Base-by-base conservation (phyloP, 2,113 vertebrate species). In the Phasianus colchicus region DNA sequence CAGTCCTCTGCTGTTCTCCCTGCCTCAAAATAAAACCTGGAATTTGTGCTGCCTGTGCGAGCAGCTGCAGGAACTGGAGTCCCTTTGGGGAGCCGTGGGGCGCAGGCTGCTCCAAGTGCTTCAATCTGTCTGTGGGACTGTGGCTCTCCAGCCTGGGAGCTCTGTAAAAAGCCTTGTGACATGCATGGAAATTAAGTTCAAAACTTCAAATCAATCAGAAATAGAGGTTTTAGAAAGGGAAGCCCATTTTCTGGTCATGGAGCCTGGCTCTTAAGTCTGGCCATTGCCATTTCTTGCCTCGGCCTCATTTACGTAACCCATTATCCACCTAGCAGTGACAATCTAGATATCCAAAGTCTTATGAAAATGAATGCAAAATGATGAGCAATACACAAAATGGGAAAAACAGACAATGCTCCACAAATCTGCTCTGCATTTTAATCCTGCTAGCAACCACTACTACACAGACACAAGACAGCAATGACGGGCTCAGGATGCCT, bases 41-140 rank as follows among this genome's bases (percentile, higher is more conserved):
- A 52, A 52, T 61, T 48, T 19, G 13, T 36, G 30, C 20, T 30
- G 18, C 32, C 9, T 29, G 24, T 0, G 3, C 2, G 7, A 54
- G 82, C 27, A 75, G 42, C 54, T 48, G 55, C 5, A 52, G 65
- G 4, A 11, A 20, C 1, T 4, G 40, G 45, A n/a, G 0, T 4
- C 13, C 61, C 65, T 57, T 73, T 13, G 27, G 13, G 36, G 13
- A 60, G 34, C 38, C 5, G 48, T 45, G 52, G 0, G 0, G 11
- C 1, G 10, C 36, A 19, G 1, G 3, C 73, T 30, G 25, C 64
- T n/a, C 55, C 29, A 27, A 14, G 27, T 10, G 29, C 16, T 34
- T 66, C 58, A 5, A 0, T 0, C 27, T 40, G 60, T 13, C 20
- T 4, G 1, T 8, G 11, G 27, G 16, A 65, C 12, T 5, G 9